phyloP scores from a whole-genome alignment of 2,797 vertebrate species.

The Lithobates pipiens region DNA sequence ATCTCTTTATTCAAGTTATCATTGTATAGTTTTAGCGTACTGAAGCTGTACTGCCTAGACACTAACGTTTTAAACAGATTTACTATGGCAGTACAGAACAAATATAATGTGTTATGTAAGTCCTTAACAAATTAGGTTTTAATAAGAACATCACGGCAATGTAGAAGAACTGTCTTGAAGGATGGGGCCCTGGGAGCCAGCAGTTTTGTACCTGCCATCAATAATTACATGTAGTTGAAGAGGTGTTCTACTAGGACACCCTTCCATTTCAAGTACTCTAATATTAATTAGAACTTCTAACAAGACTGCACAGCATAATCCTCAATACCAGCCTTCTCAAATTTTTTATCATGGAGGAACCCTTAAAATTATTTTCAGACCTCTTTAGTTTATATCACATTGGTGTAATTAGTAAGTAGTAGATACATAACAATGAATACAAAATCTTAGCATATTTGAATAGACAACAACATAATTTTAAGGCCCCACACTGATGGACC shows the following conservation, averaged over 20 bases:
- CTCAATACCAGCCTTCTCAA: background rate
- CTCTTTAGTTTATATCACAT: too few species aligned
- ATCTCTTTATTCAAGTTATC: constrained; percentile 31
- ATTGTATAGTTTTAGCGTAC: background rate
- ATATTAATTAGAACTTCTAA: background rate
- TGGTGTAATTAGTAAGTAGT: too few species aligned
- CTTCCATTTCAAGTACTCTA: background rate
- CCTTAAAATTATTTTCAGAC: background rate
- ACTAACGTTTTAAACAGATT: background rate
- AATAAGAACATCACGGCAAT: constrained; percentile 45
- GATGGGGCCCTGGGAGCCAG: constrained; percentile 22
- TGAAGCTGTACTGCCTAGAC: constrained; percentile 1
- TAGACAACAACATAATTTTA: too few species aligned
- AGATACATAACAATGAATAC: too few species aligned
- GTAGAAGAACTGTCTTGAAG: constrained; percentile 38
- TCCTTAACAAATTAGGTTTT: constrained; percentile 52
- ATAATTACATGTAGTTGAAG: constrained; percentile 24
- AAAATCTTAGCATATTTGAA: too few species aligned
- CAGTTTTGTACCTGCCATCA: constrained; percentile 44
- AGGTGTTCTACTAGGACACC: constrained; percentile 11
- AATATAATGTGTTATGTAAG: constrained; percentile 33
- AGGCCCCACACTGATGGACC: too few species aligned
- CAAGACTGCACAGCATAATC: background rate
- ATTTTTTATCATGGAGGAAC: background rate
- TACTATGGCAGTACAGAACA: constrained; percentile 38